Percentiles rank a stretch among this genome's conserved stretches.
These are phyloP conservation scores for Drosophila putrida DNA, from an alignment of 2,888 invertebrate genomes.

Conservation along the genomic window DNA sequence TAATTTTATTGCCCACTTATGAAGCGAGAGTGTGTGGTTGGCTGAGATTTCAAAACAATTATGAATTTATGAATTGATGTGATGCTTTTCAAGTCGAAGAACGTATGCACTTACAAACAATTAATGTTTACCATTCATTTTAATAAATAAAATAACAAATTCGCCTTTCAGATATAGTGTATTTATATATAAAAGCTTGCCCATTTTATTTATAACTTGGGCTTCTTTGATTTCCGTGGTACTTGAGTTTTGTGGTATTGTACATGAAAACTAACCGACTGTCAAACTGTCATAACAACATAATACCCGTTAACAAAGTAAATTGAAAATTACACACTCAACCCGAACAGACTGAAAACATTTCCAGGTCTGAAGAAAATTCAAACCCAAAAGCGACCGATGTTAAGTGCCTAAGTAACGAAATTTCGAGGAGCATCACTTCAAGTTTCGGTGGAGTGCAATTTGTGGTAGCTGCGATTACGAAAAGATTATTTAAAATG, in stretches of 20 bases:
- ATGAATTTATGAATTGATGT: neutral
- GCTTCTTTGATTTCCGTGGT: slow-evolving; percentile 67
- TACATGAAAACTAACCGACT: slow-evolving; percentile 40
- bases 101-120: slow-evolving; percentile 2
- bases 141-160: too few relatives aligned
- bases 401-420: slow-evolving; percentile 21
- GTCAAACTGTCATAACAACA: slow-evolving; percentile 75
- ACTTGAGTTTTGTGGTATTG: slow-evolving; percentile 42
- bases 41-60: slow-evolving; percentile 31
- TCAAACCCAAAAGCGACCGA: neutral
- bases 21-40: slow-evolving; percentile 16
- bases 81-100: slow-evolving; percentile 13
- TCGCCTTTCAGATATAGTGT: neutral
- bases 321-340: slow-evolving; percentile 14
- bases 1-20: slow-evolving; percentile 71
- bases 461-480: slow-evolving; percentile 72
- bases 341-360: slow-evolving; percentile 2
- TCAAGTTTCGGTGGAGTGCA: slow-evolving; percentile 58
- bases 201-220: neutral
- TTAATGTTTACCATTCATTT: too few relatives aligned
- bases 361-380: neutral
- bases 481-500: slow-evolving; percentile 70
- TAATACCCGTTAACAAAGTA: slow-evolving; percentile 67
- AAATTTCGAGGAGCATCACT: slow-evolving; percentile 69
- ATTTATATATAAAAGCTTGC: neutral